Base-by-base conservation (phyloP, 2,113 vertebrate genomes). In the Indri indri region DNA sequence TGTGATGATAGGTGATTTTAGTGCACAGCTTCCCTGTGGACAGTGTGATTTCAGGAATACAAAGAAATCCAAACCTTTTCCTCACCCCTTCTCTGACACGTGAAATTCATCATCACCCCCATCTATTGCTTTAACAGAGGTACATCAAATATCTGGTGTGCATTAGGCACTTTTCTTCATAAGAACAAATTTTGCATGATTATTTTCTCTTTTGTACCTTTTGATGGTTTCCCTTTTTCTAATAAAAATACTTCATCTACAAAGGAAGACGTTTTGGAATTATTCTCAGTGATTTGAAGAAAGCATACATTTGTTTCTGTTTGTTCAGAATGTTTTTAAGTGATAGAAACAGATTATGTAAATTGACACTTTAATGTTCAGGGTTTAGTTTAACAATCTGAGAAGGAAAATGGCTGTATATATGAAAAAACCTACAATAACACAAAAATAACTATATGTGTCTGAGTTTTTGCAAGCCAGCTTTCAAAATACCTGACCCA, bases 201-300 rank as follows among this genome's bases (percentile, higher is more conserved):
- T 81, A 76, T 42, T 93, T 91, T 94, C 66, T 90, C 27, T 79
- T 93, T 63, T 92, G 23, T 34, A n/a, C 10, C 37, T 90, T 88
- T 42, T 37, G 57, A 52, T 80, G 30, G n/a, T 40, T 86, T 90
- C 1, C 3, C 23, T 77, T 50, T 54, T 50, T 9, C 50, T 54
- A 30, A 12, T 91, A 81, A 90, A 81, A 61, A 74, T 2, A 42
- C 40, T 68, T 54, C 74, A 32, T 52, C 71, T 80, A 14, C 77
- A 90, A 77, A 77, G 17, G 9, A 42, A 87, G 40, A 47, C 10
- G 32, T 45, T 52, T 74, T 74, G 71, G 23, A 90, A 94, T 88
- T 77, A 71, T 90, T 85, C 47, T 77, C 63, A 92, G 20, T 59
- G 84, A 70, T 18, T 71, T 65, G 32, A 45, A 52, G 32, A 90